Conservation (phyloP, 2,113 vertebrate genomes). For the Bubalus kerabau region DNA sequence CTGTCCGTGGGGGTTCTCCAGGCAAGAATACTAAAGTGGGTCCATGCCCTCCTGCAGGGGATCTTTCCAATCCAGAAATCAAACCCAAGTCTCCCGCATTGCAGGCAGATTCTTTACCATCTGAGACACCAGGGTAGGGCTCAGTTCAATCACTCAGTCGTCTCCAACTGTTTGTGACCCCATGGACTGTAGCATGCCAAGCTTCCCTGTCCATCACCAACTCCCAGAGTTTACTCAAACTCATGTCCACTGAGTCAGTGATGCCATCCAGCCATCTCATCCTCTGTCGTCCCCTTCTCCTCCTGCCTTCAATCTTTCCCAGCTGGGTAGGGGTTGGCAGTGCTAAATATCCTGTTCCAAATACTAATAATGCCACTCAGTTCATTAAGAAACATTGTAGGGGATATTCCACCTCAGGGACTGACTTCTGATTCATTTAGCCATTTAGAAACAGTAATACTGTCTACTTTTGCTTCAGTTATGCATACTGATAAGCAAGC, state of each 20-base stretch:
- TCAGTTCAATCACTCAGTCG: accelerated
- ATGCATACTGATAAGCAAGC: background rate
- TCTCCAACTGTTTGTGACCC: background rate
- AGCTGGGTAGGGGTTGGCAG: background rate
- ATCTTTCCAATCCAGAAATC: background rate
- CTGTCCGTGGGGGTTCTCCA: background rate
- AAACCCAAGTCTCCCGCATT: background rate
- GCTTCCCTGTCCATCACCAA: background rate
- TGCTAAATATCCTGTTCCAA: background rate
- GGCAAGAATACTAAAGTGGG: background rate
- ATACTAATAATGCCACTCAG: background rate
- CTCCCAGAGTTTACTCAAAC: background rate
- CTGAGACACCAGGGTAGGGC: background rate
- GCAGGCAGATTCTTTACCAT: background rate
- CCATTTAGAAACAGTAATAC: background rate
- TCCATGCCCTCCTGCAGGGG: background rate
- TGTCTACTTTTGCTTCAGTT: background rate
- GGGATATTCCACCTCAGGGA: background rate
- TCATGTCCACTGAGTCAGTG: background rate
- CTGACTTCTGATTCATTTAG: background rate
- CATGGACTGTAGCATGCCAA: background rate
- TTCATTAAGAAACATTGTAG: background rate
- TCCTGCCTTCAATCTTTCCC: background rate
- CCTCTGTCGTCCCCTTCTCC: background rate
- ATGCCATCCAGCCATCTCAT: background rate